phyloP scores from a whole-genome alignment of 1,140 invertebrate species.

The Cotesia glomerata region DNA sequence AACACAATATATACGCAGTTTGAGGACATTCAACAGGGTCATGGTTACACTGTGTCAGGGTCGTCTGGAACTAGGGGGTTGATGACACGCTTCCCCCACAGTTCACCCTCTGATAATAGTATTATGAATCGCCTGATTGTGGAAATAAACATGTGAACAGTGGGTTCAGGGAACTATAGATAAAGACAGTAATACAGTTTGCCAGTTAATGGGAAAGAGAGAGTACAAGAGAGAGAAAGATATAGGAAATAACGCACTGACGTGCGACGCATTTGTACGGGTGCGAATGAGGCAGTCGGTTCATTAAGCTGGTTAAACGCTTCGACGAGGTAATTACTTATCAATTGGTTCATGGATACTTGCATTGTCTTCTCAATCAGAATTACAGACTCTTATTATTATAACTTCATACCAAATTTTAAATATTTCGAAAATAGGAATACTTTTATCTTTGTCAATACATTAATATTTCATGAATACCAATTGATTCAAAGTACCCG shows the following conservation, averaged over 20 bases:
- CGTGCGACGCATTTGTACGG: slow-evolving; percentile 33
- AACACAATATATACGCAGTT: slow-evolving; percentile 7
- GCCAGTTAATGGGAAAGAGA: not conserved
- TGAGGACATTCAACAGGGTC: slow-evolving; percentile 44
- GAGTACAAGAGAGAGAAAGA: not conserved
- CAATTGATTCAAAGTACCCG: too few species aligned
- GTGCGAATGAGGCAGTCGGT: slow-evolving; percentile 30
- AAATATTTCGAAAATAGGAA: not conserved
- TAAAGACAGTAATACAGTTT: not conserved
- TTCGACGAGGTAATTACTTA: slow-evolving; percentile 43
- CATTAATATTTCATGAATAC: too few species aligned
- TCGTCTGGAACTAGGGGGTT: slow-evolving; percentile 36
- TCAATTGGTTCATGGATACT: slow-evolving; percentile 38
- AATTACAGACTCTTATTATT: slow-evolving; percentile 12
- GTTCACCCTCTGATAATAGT: slow-evolving; percentile 56
- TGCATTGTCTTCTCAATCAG: slow-evolving; percentile 23
- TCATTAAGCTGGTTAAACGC: slow-evolving; percentile 48
- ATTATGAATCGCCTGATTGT: slow-evolving; percentile 58
- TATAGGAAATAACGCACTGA: slow-evolving; percentile 21
- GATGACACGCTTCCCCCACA: slow-evolving; percentile 37
- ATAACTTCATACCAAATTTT: not conserved
- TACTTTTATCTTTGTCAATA: not conserved
- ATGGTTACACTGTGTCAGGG: slow-evolving; percentile 48
- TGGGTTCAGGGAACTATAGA: slow-evolving; percentile 13
- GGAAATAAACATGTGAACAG: slow-evolving; percentile 55